Evolutionary conservation across 2,797 vertebrate genomes (phyloP).

Genomic region (Nannoperca obscura): DNA sequence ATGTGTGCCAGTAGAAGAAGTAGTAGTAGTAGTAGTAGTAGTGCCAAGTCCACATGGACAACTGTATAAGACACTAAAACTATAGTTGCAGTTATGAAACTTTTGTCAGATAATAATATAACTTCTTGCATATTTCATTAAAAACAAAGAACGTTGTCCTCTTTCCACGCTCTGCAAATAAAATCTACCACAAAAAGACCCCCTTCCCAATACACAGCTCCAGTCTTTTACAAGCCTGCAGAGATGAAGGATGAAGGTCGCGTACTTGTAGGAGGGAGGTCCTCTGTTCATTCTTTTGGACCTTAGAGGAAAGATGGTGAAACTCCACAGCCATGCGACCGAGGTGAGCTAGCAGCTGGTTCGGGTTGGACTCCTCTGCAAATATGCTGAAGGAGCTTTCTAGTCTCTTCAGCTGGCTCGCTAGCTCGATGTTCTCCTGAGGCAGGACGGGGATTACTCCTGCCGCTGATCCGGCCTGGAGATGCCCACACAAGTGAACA

Average conservation of each 20-base stretch:
- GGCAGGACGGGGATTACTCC: conserved; percentile 78
- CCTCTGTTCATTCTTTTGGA: conserved; percentile 97
- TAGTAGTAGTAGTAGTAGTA: background rate
- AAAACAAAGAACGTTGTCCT: background rate
- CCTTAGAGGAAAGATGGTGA: conserved; percentile 96
- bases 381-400: conserved; percentile 96
- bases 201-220: background rate
- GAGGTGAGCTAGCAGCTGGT: conserved; percentile 93
- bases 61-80: background rate
- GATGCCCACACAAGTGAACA: conserved; percentile 52
- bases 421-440: conserved; percentile 90
- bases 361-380: conserved; percentile 94
- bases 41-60: background rate
- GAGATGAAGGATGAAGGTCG: background rate
- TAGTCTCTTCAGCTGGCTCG: conserved; percentile 93
- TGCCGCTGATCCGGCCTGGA: conserved; percentile 73
- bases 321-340: conserved; percentile 99
- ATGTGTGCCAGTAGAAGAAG: background rate
- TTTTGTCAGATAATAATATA: background rate
- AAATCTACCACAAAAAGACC: conserved; percentile 2
- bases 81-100: background rate
- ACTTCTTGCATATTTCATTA: background rate
- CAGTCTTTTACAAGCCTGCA: background rate
- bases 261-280: conserved; percentile 95
- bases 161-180: background rate